A percentile compares a stretch with the other conserved stretches of the same genome.
These are phyloP conservation scores for Tetragonula carbonaria DNA, from an alignment of 2,888 invertebrate genomes.

Conservation along the genomic window DNA sequence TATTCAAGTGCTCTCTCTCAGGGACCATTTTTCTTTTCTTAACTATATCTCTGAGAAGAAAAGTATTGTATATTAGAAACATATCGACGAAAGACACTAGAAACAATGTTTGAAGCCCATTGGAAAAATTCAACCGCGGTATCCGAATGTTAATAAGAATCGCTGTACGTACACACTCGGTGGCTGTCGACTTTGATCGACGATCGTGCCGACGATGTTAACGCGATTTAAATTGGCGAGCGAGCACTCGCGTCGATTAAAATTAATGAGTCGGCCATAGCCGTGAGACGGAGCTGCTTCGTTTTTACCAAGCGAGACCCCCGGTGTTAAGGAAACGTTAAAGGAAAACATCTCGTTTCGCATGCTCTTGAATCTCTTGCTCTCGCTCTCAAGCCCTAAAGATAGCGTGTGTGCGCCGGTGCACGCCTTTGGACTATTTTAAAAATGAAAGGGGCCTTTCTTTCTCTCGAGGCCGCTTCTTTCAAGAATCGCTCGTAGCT, in stretches of 20 bases:
- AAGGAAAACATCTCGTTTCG: constrained; percentile 52
- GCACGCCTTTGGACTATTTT: constrained; percentile 55
- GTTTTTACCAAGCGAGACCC: constrained; percentile 27
- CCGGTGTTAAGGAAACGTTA: constrained; percentile 50
- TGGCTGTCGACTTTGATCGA: too few relatives aligned
- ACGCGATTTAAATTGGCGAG: constrained; percentile 15
- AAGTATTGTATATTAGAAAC: too few relatives aligned
- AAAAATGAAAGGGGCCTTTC: constrained; percentile 56
- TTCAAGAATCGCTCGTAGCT: constrained; percentile 59
- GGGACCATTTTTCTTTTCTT: too few relatives aligned
- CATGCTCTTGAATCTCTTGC: constrained; percentile 27
- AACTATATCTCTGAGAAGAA: too few relatives aligned
- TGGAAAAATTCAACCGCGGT: too few relatives aligned
- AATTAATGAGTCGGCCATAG: constrained; percentile 35
- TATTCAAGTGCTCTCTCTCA: too few relatives aligned
- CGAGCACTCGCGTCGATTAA: constrained; percentile 28
- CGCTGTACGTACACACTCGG: too few relatives aligned
- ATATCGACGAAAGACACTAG: too few relatives aligned
- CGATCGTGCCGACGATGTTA: neutral
- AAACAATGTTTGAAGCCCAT: too few relatives aligned
- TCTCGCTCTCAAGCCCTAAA: constrained; percentile 48
- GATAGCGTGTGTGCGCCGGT: constrained; percentile 33
- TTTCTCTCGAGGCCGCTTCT: constrained; percentile 46
- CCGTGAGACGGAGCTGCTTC: constrained; percentile 11
- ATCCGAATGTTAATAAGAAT: too few relatives aligned